Evolutionary conservation across 2,797 vertebrate species (phyloP).

Genomic region (Sparidentex hasta): DNA sequence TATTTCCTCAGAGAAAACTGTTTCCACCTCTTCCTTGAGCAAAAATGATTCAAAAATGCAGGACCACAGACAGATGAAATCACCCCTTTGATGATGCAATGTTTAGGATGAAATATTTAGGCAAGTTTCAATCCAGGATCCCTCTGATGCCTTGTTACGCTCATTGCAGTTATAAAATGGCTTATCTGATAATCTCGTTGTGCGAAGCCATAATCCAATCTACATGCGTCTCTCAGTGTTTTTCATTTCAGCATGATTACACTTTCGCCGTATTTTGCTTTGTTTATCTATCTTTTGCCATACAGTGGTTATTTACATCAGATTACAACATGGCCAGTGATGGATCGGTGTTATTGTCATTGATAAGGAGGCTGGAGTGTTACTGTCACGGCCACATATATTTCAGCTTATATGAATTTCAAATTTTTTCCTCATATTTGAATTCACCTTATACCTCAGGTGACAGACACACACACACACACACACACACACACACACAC

Average conservation of each 20-base stretch:
- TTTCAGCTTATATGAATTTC: conserved; percentile 44
- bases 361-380: conserved; percentile 26
- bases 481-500: conserved; percentile 23
- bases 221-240: background rate
- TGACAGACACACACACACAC: background rate
- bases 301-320: conserved; percentile 26
- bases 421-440: conserved; percentile 38
- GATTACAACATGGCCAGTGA: conserved; percentile 5
- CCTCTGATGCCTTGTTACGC: background rate
- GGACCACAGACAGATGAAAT: conserved; percentile 2
- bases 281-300: conserved; percentile 3
- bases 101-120: conserved; percentile 9
- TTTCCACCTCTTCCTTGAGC: conserved; percentile 40
- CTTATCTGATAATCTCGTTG: background rate
- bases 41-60: conserved; percentile 40
- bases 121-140: conserved; percentile 16
- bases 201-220: background rate
- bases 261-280: background rate
- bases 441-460: conserved; percentile 25
- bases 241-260: conserved; percentile 21
- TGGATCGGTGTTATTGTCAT: conserved; percentile 31
- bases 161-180: background rate
- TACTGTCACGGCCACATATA: conserved; percentile 32
- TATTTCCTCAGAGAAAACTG: conserved; percentile 36
- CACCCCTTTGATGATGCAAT: conserved; percentile 3